Percentiles rank a stretch among this genome's conserved stretches.
Evolutionary conservation across 30 jellyfish, hydroid and myxozoan species (phyloP).

Genomic region (Hydractinia echinata): DNA sequence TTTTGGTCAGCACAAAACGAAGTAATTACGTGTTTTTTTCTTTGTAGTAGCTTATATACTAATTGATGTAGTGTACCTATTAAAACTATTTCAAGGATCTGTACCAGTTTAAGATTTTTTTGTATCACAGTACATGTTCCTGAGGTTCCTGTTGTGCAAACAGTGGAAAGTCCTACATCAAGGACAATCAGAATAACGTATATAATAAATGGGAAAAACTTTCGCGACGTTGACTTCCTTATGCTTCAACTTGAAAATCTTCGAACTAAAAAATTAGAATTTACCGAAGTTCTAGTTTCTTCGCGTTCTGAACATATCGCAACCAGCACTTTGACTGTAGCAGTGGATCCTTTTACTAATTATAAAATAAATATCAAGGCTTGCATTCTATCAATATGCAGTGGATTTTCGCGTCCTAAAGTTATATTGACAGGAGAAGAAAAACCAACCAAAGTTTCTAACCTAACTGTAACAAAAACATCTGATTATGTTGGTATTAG

Average conservation of each 20-base stretch:
- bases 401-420: slow-evolving; percentile 3
- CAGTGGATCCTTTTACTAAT: slow-evolving; percentile 7
- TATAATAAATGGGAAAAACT: too few relatives aligned
- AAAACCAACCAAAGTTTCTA: slow-evolving; percentile 18
- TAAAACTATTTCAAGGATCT: neutral
- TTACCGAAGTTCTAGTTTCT: too few relatives aligned
- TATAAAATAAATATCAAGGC: slow-evolving; percentile 2
- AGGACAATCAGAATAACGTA: neutral
- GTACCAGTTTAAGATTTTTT: neutral
- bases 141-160: slow-evolving; percentile 9
- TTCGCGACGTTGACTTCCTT: too few relatives aligned
- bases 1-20: neutral
- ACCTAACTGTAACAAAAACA: slow-evolving; percentile 2
- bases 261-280: too few relatives aligned
- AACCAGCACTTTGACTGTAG: neutral
- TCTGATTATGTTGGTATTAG: slow-evolving; percentile 12
- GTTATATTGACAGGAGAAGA: slow-evolving; percentile 20
- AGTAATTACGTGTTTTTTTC: neutral
- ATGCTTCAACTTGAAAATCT: too few relatives aligned
- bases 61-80: neutral
- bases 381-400: slow-evolving; percentile 20
- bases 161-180: neutral
- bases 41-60: neutral
- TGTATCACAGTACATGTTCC: neutral
- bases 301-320: too few relatives aligned